Evolutionary conservation across 2,888 invertebrate genomes (phyloP).

Genomic region (Pecten maximus): DNA sequence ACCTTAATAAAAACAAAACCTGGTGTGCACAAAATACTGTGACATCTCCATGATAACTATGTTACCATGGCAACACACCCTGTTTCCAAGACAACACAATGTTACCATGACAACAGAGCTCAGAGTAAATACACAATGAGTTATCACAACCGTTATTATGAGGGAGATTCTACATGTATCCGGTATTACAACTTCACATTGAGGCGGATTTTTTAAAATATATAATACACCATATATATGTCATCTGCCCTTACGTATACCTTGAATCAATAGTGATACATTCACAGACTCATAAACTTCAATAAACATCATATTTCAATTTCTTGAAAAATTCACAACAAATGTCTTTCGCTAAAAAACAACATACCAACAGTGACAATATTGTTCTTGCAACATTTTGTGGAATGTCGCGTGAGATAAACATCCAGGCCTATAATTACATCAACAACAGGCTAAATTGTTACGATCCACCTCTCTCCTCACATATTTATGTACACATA

Average conservation of each 20-base stretch:
- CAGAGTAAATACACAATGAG: not conserved
- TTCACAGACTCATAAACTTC: conserved; percentile 13
- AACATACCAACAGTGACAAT: conserved; percentile 33
- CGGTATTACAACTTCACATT: not conserved
- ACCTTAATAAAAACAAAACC: not conserved
- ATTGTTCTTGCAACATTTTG: conserved; percentile 14
- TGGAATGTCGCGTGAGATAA: not conserved
- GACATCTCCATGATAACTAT: not conserved
- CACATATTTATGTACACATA: not conserved
- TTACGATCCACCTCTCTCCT: not conserved
- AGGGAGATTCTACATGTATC: conserved; percentile 16
- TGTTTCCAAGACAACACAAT: not conserved
- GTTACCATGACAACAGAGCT: conserved; percentile 20
- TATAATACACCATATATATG: not conserved
- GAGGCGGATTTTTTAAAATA: conserved; percentile 19
- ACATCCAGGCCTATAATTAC: conserved; percentile 16
- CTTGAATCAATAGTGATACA: not conserved
- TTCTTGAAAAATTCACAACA: conserved; percentile 24
- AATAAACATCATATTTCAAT: conserved; percentile 23
- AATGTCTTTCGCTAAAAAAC: not conserved
- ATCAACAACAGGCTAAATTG: not conserved
- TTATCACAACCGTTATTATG: conserved; percentile 20
- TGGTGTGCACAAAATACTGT: conserved; percentile 6
- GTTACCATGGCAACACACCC: not conserved
- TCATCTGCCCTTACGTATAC: not conserved